Conservation (phyloP, 2,888 invertebrate genomes). For the Thera obeliscata region DNA sequence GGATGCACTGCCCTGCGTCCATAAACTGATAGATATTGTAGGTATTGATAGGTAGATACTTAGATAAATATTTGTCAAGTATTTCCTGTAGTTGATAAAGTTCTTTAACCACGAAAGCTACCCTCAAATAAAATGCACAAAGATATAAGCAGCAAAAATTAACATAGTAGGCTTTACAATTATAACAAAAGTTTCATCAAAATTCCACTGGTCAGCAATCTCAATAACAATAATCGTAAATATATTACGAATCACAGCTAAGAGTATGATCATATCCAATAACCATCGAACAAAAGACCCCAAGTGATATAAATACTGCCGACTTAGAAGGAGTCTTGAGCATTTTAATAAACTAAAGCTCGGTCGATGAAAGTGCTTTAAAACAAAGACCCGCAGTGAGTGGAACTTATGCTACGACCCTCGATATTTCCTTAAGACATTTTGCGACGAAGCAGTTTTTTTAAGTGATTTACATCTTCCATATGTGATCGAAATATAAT, state of each 20-base stretch:
- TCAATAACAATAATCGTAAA: constrained; percentile 37
- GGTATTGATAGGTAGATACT: no score
- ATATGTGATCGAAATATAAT: no score
- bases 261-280: constrained; percentile 38
- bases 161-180: background rate
- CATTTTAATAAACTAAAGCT: constrained; percentile 56
- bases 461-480: background rate
- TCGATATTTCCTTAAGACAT: constrained; percentile 49
- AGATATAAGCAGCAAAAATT: no score
- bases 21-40: no score
- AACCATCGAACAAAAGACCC: constrained; percentile 40
- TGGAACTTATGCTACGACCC: constrained; percentile 59
- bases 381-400: constrained; percentile 56
- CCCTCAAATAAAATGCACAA: no score
- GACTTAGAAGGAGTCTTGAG: constrained; percentile 49
- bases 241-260: constrained; percentile 33
- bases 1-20: no score
- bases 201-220: constrained; percentile 23
- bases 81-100: no score
- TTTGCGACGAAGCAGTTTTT: constrained; percentile 22
- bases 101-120: no score
- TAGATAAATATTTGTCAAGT: no score
- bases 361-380: constrained; percentile 54
- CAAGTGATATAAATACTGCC: constrained; percentile 53
- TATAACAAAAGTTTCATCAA: background rate